Conservation (phyloP, 2,888 invertebrate genomes). For the Xylocampa areola region DNA sequence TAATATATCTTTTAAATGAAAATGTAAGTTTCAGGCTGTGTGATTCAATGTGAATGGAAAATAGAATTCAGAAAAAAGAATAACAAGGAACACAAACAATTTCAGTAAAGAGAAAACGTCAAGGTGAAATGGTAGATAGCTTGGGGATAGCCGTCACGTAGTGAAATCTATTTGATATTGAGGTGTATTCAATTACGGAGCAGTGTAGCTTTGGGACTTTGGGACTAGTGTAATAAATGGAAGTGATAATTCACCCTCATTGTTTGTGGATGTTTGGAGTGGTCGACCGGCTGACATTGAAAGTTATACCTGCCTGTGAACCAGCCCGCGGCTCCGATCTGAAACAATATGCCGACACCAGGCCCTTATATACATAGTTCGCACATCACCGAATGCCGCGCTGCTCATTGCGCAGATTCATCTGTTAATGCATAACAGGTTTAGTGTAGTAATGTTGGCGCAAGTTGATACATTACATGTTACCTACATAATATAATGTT, state of each 20-base stretch:
- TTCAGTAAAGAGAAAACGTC: conserved; percentile 15
- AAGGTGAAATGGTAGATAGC: conserved; percentile 19
- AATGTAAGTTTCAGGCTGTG: conserved; percentile 16
- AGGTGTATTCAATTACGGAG: conserved; percentile 38
- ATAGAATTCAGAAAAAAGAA: conserved; percentile 3
- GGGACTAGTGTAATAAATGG: conserved; percentile 64
- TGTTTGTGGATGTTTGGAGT: conserved; percentile 96
- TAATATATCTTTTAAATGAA: conserved; percentile 19
- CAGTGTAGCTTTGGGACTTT: conserved; percentile 45
- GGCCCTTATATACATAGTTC: conserved; percentile 71
- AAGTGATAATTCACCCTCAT: conserved; percentile 94
- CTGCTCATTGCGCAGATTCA: conserved; percentile 39
- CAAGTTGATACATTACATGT: conserved; percentile 42
- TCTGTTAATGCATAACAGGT: conserved; percentile 53
- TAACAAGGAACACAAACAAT: conserved; percentile 12
- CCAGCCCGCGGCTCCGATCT: conserved; percentile 98
- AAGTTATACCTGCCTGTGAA: conserved; percentile 98
- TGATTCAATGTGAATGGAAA: conserved; percentile 24
- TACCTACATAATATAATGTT: conserved; percentile 46
- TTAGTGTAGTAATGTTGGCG: conserved; percentile 53
- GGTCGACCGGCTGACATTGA: conserved; percentile 99
- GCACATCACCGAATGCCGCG: conserved; percentile 52
- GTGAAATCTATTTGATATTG: conserved; percentile 14
- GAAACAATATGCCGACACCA: conserved; percentile 90
- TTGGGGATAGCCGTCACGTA: conserved; percentile 24